Evolutionary conservation across 2,113 vertebrate genomes (phyloP).

Genomic region (Podarcis raffonei): DNA sequence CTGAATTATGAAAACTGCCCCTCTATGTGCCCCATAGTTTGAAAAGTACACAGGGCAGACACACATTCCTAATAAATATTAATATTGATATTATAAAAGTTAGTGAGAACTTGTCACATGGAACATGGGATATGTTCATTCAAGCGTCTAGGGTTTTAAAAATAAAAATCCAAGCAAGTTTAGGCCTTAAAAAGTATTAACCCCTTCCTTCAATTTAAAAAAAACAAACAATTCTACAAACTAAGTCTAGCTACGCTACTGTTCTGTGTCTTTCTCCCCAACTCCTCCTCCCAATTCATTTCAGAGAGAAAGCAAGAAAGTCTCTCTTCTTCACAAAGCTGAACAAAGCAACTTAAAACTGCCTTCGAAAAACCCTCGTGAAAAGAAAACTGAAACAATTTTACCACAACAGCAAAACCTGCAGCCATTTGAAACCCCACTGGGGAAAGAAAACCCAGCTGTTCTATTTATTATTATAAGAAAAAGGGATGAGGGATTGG

Average conservation of each 20-base stretch:
- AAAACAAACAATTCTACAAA: not conserved
- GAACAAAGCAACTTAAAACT: not conserved
- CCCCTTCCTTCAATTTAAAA: not conserved
- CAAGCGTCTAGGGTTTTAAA: not conserved
- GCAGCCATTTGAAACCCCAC: not conserved
- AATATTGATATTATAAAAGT: not conserved
- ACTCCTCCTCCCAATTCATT: not conserved
- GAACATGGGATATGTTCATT: not conserved
- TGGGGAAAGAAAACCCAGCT: not conserved
- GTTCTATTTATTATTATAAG: not conserved
- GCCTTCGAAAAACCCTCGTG: not conserved
- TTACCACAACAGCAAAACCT: not conserved
- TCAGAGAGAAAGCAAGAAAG: not conserved
- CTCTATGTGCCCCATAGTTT: too few relatives aligned
- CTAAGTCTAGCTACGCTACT: not conserved
- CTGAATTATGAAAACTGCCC: too few relatives aligned
- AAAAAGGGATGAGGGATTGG: not conserved
- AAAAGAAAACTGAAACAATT: not conserved
- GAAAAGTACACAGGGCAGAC: too few relatives aligned
- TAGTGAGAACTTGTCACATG: not conserved
- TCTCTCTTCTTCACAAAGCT: not conserved
- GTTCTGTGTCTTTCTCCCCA: not conserved
- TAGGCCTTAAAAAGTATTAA: not conserved
- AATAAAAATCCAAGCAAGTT: not conserved
- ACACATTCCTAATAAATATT: too few relatives aligned